Conservation (phyloP, 2,113 vertebrate genomes). For the Prionailurus viverrinus region DNA sequence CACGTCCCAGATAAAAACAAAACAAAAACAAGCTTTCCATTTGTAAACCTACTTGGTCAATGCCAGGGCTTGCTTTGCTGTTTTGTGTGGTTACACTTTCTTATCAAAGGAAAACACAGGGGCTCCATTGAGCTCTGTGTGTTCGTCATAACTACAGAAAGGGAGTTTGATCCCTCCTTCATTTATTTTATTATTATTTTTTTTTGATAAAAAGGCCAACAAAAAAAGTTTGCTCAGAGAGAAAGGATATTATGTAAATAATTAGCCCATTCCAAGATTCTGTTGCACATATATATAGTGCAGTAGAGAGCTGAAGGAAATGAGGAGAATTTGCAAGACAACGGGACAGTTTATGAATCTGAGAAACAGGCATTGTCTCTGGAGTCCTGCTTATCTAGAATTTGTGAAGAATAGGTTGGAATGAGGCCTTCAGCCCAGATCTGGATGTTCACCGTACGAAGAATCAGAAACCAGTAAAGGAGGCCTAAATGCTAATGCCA, state of each 20-base stretch:
- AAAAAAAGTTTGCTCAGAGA: slow-evolving; percentile 47
- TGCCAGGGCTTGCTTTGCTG: background rate
- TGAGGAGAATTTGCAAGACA: background rate
- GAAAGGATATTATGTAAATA: slow-evolving; percentile 71
- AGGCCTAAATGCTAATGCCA: background rate
- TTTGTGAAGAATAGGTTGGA: background rate
- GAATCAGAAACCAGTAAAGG: background rate
- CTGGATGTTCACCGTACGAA: background rate
- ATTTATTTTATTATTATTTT: background rate
- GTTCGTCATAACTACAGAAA: slow-evolving; percentile 50
- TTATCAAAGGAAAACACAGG: slow-evolving; percentile 59
- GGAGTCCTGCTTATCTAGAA: background rate
- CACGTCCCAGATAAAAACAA: background rate
- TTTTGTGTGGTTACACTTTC: slow-evolving; percentile 26
- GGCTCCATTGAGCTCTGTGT: slow-evolving; percentile 1
- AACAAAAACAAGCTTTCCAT: slow-evolving; percentile 28
- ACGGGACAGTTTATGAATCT: background rate
- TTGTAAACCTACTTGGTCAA: slow-evolving; percentile 32
- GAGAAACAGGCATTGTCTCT: background rate
- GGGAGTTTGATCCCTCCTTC: slow-evolving; percentile 45
- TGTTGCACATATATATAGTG: background rate
- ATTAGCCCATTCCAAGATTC: slow-evolving; percentile 46
- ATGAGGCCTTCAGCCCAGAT: background rate
- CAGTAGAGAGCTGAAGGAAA: background rate
- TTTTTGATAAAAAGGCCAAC: background rate